Percentiles rank a stretch among this genome's conserved stretches.
phyloP scores from a whole-genome alignment of 2,113 vertebrate genomes.

The Lota lota region DNA sequence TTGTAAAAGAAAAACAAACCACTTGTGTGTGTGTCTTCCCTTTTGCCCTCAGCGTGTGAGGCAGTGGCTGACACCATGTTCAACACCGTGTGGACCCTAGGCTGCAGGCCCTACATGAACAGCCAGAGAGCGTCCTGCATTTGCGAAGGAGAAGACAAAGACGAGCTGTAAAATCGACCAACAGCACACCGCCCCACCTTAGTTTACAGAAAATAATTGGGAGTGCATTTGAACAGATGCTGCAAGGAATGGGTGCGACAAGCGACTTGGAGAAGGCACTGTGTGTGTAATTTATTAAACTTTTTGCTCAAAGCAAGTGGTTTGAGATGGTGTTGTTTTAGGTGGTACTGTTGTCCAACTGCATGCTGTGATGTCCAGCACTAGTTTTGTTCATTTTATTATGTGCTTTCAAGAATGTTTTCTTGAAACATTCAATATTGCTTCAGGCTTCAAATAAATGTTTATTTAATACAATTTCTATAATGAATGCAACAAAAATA shows the following conservation, averaged over 20 bases:
- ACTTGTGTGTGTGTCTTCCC: neutral
- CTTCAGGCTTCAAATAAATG: too few relatives aligned
- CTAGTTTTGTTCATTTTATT: too few relatives aligned
- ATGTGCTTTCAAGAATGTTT: too few relatives aligned
- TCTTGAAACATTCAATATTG: too few relatives aligned
- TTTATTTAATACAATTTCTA: too few relatives aligned
- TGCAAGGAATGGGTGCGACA: neutral
- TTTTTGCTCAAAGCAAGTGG: constrained; percentile 9
- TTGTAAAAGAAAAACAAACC: neutral
- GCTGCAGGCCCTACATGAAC: constrained; percentile 98
- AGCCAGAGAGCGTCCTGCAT: constrained; percentile 89
- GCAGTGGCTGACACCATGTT: constrained; percentile 90
- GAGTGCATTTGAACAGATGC: neutral
- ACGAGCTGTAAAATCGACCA: constrained; percentile 77
- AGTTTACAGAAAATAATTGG: neutral
- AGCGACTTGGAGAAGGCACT: constrained; percentile 13
- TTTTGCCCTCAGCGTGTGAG: constrained; percentile 81
- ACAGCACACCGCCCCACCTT: neutral
- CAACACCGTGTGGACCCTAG: constrained; percentile 93
- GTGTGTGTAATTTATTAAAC: constrained; percentile 53
- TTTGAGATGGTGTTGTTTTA: neutral
- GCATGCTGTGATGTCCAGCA: too few relatives aligned
- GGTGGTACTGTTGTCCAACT: too few relatives aligned
- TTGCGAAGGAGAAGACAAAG: constrained; percentile 88
- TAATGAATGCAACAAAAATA: too few relatives aligned